Conservation (phyloP, 2,797 vertebrate genomes). For the Phyllotis vaccarum region DNA sequence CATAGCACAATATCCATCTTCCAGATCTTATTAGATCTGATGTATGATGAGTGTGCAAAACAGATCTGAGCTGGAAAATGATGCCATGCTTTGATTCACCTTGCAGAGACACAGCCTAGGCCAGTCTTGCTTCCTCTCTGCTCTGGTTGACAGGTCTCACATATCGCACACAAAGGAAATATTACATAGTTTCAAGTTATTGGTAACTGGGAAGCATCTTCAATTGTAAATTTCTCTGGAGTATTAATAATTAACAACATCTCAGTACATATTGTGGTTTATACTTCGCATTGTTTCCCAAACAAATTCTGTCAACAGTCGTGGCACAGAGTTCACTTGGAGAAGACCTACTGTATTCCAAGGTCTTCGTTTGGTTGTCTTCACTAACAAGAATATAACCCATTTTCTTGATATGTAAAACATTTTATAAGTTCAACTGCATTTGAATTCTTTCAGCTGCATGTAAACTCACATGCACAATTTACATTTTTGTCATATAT, state of each 20-base stretch:
- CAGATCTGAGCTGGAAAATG: neutral
- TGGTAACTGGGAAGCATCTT: slow-evolving; percentile 49
- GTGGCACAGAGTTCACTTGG: neutral
- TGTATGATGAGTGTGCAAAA: neutral
- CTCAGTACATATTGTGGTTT: slow-evolving; percentile 23
- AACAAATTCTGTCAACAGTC: slow-evolving; percentile 31
- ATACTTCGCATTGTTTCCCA: slow-evolving; percentile 27
- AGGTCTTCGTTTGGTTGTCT: slow-evolving; percentile 72
- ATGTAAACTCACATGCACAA: slow-evolving; percentile 55
- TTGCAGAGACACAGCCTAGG: neutral
- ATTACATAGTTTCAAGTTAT: slow-evolving; percentile 51
- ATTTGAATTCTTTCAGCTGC: slow-evolving; percentile 68
- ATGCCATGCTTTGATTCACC: neutral
- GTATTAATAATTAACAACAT: neutral
- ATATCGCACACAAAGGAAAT: neutral
- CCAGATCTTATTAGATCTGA: neutral
- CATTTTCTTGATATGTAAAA: slow-evolving; percentile 56
- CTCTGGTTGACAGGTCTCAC: slow-evolving; percentile 30
- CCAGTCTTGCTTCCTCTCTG: neutral
- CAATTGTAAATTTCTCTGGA: slow-evolving; percentile 23
- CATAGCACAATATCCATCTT: neutral
- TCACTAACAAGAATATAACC: slow-evolving; percentile 42
- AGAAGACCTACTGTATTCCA: slow-evolving; percentile 30
- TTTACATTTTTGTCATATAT: slow-evolving; percentile 70
- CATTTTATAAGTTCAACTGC: slow-evolving; percentile 67